phyloP scores from a whole-genome alignment of 92 coral and sea anemone species.

The Umimayanthus chanpuru region DNA sequence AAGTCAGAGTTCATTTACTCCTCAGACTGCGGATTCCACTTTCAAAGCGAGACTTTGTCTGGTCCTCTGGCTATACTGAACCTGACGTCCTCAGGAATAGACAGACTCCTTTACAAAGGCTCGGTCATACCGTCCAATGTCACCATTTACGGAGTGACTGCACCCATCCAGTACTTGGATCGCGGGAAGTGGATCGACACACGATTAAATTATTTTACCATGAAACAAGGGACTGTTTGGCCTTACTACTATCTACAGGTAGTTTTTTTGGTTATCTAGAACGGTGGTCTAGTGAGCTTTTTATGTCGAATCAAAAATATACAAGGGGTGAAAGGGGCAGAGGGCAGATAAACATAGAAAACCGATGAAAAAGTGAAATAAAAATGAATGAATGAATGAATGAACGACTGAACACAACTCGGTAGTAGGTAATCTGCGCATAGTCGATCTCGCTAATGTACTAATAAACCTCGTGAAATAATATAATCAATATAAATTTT shows the following conservation, averaged over 20 bases:
- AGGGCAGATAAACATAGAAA: not conserved
- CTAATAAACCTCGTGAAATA: too few species aligned
- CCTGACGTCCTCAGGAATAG: not conserved
- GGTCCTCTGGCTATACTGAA: not conserved
- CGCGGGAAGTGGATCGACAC: not conserved
- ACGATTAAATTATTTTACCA: not conserved
- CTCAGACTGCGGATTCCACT: constrained; percentile 4
- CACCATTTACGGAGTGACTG: not conserved
- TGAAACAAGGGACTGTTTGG: not conserved
- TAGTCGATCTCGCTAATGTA: too few species aligned
- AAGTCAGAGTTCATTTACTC: too few species aligned
- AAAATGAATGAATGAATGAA: too few species aligned
- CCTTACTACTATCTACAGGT: constrained; percentile 10
- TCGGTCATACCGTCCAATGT: not conserved
- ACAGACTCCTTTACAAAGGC: not conserved
- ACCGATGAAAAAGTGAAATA: too few species aligned
- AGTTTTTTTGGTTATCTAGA: not conserved
- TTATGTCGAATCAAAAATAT: not conserved
- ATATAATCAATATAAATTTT: too few species aligned
- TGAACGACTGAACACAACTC: too few species aligned
- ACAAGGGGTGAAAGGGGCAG: not conserved
- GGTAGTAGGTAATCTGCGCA: too few species aligned
- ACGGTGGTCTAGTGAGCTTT: not conserved
- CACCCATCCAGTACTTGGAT: not conserved
- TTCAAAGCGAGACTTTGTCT: not conserved